Percentiles rank a stretch among this genome's conserved stretches.
Conservation (phyloP, 2,888 invertebrate genomes). For the Smittia sp. region DNA sequence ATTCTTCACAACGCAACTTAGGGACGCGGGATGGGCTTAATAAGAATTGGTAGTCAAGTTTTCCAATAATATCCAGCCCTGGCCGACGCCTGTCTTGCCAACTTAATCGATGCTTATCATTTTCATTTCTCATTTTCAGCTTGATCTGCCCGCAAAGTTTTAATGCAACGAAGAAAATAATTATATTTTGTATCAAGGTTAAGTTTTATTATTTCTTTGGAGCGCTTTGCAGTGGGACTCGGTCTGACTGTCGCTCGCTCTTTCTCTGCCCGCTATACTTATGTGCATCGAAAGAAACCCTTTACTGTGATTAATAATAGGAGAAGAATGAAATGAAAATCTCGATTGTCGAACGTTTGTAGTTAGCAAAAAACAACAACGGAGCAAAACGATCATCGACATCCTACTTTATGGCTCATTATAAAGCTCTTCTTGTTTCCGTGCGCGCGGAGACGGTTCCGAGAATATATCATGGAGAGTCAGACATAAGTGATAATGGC, state of each 20-base stretch:
- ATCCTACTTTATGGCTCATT: constrained; percentile 41
- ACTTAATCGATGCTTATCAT: constrained; percentile 38
- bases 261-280: not conserved
- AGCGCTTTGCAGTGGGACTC: constrained; percentile 10
- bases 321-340: constrained; percentile 20
- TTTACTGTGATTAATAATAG: constrained; percentile 31
- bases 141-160: constrained; percentile 4
- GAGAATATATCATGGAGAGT: not conserved
- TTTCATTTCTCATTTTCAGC: constrained; percentile 28
- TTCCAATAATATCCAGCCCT: not conserved
- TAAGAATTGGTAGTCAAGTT: too few species aligned
- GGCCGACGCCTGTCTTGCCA: not conserved
- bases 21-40: not conserved
- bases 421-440: constrained; percentile 26
- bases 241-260: constrained; percentile 10
- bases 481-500: constrained; percentile 38
- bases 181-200: constrained; percentile 42
- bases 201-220: not conserved
- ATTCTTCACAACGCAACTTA: not conserved
- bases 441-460: not conserved
- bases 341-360: constrained; percentile 25
- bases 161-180: constrained; percentile 27
- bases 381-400: constrained; percentile 35
- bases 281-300: not conserved
- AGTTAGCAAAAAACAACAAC: constrained; percentile 21